A percentile compares a stretch with the other conserved stretches of the same genome.
phyloP scores from a whole-genome alignment of 2,888 invertebrate species.

The Lamproptera curius region DNA sequence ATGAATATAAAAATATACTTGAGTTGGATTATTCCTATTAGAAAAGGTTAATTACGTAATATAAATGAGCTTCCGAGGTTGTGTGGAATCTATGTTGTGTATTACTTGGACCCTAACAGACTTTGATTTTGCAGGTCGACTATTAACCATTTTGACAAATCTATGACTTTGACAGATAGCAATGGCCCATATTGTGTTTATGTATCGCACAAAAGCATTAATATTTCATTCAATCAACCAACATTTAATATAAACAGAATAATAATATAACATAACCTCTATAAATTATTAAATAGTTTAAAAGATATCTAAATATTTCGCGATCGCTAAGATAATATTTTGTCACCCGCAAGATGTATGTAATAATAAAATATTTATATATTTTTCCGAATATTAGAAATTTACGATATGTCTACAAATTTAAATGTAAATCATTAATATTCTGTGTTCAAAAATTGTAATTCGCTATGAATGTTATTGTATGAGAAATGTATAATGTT shows the following conservation, averaged over 20 bases:
- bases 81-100: constrained; percentile 58
- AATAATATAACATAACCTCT: constrained; percentile 35
- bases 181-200: constrained; percentile 37
- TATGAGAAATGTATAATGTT: constrained; percentile 48
- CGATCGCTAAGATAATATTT: constrained; percentile 44
- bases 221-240: constrained; percentile 25
- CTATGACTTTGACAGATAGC: constrained; percentile 62
- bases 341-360: constrained; percentile 34
- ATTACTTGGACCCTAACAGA: constrained; percentile 40
- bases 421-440: constrained; percentile 56
- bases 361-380: constrained; percentile 56
- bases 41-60: constrained; percentile 19
- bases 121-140: constrained; percentile 39
- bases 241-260: constrained; percentile 31
- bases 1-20: constrained; percentile 2
- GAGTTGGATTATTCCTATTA: not conserved
- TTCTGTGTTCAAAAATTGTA: constrained; percentile 64
- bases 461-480: constrained; percentile 60
- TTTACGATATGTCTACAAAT: constrained; percentile 63
- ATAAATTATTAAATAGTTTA: constrained; percentile 34
- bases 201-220: constrained; percentile 62
- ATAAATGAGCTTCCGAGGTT: constrained; percentile 66
- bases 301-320: constrained; percentile 55
- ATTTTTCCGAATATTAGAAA: constrained; percentile 63
- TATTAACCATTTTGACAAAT: constrained; percentile 58